Percentiles rank a stretch among this genome's conserved stretches.
phyloP scores from a whole-genome alignment of 2,113 vertebrate species.

The Megaceryle torquata region DNA sequence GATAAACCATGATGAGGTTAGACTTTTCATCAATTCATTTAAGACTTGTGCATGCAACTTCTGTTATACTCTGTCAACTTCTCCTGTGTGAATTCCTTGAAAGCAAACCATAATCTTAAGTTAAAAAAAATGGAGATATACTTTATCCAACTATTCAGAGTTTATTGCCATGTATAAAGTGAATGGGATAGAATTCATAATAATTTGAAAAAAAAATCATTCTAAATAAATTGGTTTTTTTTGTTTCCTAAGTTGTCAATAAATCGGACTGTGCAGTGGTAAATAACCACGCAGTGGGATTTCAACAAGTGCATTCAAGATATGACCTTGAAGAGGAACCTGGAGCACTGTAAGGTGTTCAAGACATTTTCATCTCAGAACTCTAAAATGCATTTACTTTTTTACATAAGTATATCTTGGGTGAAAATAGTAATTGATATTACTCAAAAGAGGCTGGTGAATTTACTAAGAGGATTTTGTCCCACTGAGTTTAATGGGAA shows the following conservation, averaged over 20 bases:
- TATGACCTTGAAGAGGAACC: background rate
- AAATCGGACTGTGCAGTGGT: background rate
- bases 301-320: background rate
- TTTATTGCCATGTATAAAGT: background rate
- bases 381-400: background rate
- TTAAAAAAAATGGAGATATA: background rate
- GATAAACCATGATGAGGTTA: background rate
- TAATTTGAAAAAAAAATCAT: background rate
- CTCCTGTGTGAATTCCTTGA: background rate
- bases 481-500: background rate
- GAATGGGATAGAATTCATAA: background rate
- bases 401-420: background rate
- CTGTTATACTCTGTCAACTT: background rate
- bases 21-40: background rate
- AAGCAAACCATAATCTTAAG: background rate
- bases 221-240: accelerated
- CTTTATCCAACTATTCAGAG: background rate
- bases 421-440: background rate
- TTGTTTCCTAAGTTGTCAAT: background rate
- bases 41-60: background rate
- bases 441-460: background rate
- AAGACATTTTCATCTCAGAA: background rate
- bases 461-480: background rate
- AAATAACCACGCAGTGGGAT: background rate
- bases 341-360: background rate